phyloP scores from a whole-genome alignment of 2,797 vertebrate genomes.

The Gambusia yucatana region DNA sequence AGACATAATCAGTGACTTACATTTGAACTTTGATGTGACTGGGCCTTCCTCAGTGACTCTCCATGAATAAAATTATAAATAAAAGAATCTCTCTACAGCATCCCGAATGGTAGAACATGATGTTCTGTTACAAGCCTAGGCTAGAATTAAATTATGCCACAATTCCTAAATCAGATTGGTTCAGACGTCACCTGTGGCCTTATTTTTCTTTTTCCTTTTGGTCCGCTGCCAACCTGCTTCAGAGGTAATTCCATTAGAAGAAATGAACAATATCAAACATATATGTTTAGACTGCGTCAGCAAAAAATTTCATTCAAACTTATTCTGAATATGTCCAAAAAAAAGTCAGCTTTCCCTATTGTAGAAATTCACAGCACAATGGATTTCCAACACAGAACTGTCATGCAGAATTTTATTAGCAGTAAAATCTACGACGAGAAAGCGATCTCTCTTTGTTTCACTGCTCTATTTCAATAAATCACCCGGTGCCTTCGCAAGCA shows the following conservation, averaged over 20 bases:
- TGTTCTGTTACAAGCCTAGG: conserved; percentile 67
- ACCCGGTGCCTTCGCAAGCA: conserved; percentile 64
- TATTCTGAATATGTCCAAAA: not conserved
- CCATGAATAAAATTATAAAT: conserved; percentile 34
- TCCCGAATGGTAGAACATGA: conserved; percentile 64
- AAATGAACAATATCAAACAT: conserved; percentile 54
- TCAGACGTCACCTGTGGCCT: conserved; percentile 66
- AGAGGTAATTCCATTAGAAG: conserved; percentile 59
- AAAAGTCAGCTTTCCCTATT: conserved; percentile 5
- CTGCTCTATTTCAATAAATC: conserved; percentile 61
- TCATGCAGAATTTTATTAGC: conserved; percentile 27
- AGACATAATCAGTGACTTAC: conserved; percentile 8
- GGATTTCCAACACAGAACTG: conserved; percentile 26
- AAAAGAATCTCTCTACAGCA: conserved; percentile 60
- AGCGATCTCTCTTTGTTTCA: conserved; percentile 57
- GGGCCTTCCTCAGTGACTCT: conserved; percentile 25
- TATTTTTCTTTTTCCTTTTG: conserved; percentile 52
- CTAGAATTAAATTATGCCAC: conserved; percentile 73
- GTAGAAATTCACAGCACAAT: not conserved
- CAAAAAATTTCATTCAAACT: conserved; percentile 27
- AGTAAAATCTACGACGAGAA: conserved; percentile 41
- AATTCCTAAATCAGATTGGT: conserved; percentile 67
- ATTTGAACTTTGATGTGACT: conserved; percentile 25
- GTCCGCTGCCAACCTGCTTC: conserved; percentile 34
- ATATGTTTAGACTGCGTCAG: conserved; percentile 38